A percentile compares a stretch with the other conserved stretches of the same genome.
These are phyloP conservation scores for Menura novaehollandiae DNA, from an alignment of 2,113 vertebrate species.

Conservation along the genomic window DNA sequence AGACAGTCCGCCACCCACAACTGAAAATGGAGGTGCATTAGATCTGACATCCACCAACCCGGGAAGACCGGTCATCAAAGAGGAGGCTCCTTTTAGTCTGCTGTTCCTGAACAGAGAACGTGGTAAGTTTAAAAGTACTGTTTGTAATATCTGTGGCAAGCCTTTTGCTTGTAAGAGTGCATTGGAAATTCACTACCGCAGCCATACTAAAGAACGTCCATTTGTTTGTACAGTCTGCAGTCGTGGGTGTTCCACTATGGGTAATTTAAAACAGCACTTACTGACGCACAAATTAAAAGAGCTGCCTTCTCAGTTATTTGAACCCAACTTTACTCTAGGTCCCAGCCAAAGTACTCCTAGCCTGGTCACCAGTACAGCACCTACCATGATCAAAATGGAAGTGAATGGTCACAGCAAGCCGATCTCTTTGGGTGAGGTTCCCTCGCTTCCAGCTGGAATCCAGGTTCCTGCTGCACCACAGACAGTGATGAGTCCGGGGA, in stretches of 20 bases:
- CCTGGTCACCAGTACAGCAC: constrained; percentile 85
- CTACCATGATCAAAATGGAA: constrained; percentile 96
- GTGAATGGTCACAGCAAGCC: constrained; percentile 95
- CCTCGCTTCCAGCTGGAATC: constrained; percentile 84
- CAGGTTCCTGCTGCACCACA: constrained; percentile 86
- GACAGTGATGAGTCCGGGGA: constrained; percentile 87
- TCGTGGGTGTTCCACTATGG: constrained; percentile 83
- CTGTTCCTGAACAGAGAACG: constrained; percentile 96
- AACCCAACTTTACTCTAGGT: constrained; percentile 81
- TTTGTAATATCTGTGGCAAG: constrained; percentile 81
- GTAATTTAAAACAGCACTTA: constrained; percentile 86
- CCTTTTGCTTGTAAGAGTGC: constrained; percentile 81
- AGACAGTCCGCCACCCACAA: constrained; percentile 82
- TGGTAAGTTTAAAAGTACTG: constrained; percentile 83
- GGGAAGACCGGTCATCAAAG: constrained; percentile 86
- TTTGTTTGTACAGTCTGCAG: constrained; percentile 80
- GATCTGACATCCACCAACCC: constrained; percentile 92
- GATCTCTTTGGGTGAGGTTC: constrained; percentile 83
- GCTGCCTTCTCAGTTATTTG: constrained; percentile 81
- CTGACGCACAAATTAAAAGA: constrained; percentile 80
- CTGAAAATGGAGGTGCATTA: constrained; percentile 88
- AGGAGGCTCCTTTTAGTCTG: constrained; percentile 94
- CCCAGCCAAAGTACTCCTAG: constrained; percentile 86
- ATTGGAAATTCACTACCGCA: constrained; percentile 79
- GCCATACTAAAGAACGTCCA: constrained; percentile 83